Conservation (phyloP, 2,888 invertebrate species). For the Synanthedon formicaeformis region DNA sequence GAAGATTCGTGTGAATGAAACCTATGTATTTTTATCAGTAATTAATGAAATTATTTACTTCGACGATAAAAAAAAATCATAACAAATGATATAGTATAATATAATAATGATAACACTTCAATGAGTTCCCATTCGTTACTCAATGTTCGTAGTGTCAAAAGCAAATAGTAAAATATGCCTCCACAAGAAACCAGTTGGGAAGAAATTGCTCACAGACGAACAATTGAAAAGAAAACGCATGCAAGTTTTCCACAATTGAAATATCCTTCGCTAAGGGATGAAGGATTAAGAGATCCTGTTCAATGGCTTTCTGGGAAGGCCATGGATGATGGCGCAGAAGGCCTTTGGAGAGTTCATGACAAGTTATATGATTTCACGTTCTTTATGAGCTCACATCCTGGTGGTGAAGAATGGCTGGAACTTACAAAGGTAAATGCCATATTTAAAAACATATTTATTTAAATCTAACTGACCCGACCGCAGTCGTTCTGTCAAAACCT, state of each 20-base stretch:
- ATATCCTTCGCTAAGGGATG: conserved; percentile 60
- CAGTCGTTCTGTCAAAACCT: no score
- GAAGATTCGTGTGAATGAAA: no score
- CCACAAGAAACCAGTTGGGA: conserved; percentile 21
- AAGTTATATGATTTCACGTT: conserved; percentile 85
- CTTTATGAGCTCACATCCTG: conserved; percentile 87
- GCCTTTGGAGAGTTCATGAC: conserved; percentile 81
- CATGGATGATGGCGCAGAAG: conserved; percentile 78
- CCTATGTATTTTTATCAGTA: no score
- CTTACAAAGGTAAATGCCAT: conserved; percentile 69
- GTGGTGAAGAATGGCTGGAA: conserved; percentile 81
- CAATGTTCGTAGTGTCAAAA: no score
- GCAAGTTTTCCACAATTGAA: conserved; percentile 61
- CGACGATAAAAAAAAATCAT: no score
- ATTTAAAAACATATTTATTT: no score
- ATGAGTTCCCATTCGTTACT: no score
- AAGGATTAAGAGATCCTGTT: conserved; percentile 29
- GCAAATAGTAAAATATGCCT: conserved; percentile 14
- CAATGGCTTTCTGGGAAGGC: conserved; percentile 76
- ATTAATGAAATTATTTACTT: no score
- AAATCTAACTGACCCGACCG: conserved; percentile 1
- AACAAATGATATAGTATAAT: no score
- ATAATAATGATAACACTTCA: no score
- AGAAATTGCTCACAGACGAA: conserved; percentile 27
- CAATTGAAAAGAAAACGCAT: conserved; percentile 35